These are phyloP conservation scores for Monomorium pharaonis DNA, from an alignment of 1,140 invertebrate genomes.

Conservation along the genomic window DNA sequence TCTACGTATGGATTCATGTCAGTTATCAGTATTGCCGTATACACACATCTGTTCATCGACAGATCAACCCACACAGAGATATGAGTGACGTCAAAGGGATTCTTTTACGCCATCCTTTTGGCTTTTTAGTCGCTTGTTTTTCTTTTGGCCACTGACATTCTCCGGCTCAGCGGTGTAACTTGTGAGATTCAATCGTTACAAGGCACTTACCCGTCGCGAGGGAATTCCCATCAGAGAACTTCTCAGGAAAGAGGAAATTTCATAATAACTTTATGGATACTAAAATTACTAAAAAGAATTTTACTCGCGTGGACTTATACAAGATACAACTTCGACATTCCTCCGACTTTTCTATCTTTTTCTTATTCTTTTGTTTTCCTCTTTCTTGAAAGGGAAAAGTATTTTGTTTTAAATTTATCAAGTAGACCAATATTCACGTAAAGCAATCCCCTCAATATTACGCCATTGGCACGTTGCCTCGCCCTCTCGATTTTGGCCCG, in stretches of 20 bases:
- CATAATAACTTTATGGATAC: not conserved
- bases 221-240: not conserved
- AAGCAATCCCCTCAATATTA: not conserved
- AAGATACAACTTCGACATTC: not conserved
- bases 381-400: not conserved
- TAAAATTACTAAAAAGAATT: not conserved
- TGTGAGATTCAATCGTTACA: not conserved
- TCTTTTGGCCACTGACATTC: not conserved
- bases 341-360: not conserved
- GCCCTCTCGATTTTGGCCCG: not conserved
- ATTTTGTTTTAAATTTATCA: not conserved
- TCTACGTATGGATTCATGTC: not conserved
- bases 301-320: not conserved
- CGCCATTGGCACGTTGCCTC: not conserved
- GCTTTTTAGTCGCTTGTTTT: not conserved
- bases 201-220: not conserved
- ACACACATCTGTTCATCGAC: constrained; percentile 2
- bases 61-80: not conserved
- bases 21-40: not conserved
- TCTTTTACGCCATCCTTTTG: not conserved
- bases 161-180: not conserved
- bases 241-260: not conserved
- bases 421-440: not conserved
- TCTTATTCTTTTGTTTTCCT: not conserved
- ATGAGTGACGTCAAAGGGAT: constrained; percentile 11